Evolutionary conservation across 2,888 invertebrate genomes (phyloP).

Genomic region (Xylophagus ater): DNA sequence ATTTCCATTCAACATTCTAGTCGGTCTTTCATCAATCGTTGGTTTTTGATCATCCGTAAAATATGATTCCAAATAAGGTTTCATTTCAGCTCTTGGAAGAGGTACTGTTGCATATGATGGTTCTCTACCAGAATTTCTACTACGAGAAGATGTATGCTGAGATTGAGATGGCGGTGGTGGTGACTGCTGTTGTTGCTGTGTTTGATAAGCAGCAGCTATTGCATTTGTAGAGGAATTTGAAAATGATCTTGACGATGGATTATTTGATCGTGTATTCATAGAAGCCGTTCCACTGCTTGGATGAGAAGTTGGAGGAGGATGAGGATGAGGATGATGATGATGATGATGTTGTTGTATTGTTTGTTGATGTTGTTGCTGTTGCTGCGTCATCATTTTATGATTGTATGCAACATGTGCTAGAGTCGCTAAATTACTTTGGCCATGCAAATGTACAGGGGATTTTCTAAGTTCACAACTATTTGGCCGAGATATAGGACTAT

Average conservation of each 20-base stretch:
- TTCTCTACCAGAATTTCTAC: slow-evolving; percentile 7
- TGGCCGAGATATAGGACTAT: slow-evolving; percentile 44
- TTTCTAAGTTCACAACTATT: slow-evolving; percentile 41
- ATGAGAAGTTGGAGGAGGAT: neutral
- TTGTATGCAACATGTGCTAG: slow-evolving; percentile 37
- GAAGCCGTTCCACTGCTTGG: too few species aligned
- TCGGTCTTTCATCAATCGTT: slow-evolving; percentile 27
- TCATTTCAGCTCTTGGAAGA: slow-evolving; percentile 57
- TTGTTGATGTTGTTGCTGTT: slow-evolving; percentile 21
- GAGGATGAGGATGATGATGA: slow-evolving; percentile 19
- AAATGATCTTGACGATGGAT: slow-evolving; percentile 12
- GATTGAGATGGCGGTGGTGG: too few species aligned
- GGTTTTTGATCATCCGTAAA: slow-evolving; percentile 53
- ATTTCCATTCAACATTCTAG: slow-evolving; percentile 30
- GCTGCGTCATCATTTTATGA: slow-evolving; percentile 27
- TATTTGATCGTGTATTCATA: too few species aligned
- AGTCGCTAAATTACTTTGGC: slow-evolving; percentile 31
- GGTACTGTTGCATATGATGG: slow-evolving; percentile 36
- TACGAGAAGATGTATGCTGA: slow-evolving; percentile 9
- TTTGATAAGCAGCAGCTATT: slow-evolving; percentile 33
- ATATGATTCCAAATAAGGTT: slow-evolving; percentile 60
- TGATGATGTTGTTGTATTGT: slow-evolving; percentile 21
- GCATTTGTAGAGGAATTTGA: slow-evolving; percentile 24
- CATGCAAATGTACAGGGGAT: slow-evolving; percentile 21
- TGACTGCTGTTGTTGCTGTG: slow-evolving; percentile 6